phyloP scores from a whole-genome alignment of 2,888 invertebrate genomes.

The Drosophila meridionalis region DNA sequence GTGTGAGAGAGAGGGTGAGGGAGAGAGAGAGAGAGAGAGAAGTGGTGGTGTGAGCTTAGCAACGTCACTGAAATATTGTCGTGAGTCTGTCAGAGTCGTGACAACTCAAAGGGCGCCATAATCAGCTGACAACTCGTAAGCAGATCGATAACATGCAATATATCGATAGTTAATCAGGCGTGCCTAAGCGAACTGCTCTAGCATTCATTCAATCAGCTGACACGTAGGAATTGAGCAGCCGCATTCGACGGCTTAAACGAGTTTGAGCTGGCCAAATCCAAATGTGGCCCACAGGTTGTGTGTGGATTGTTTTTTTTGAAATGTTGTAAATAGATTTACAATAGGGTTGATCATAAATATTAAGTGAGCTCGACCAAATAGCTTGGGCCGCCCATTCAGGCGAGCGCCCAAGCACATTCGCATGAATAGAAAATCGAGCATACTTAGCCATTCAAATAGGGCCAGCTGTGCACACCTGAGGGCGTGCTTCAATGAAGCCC shows the following conservation, averaged over 20 bases:
- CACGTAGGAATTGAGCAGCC: neutral
- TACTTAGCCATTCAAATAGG: constrained; percentile 38
- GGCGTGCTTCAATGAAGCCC: constrained; percentile 5
- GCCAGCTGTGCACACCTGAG: constrained; percentile 47
- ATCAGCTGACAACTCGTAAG: neutral
- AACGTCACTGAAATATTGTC: neutral
- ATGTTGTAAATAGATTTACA: constrained; percentile 72
- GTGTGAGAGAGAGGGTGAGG: neutral
- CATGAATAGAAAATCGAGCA: constrained; percentile 36
- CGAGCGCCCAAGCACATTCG: constrained; percentile 7
- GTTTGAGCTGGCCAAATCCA: neutral
- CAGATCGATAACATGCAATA: constrained; percentile 1
- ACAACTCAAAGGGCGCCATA: neutral
- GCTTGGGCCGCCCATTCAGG: constrained; percentile 30
- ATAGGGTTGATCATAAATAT: constrained; percentile 72
- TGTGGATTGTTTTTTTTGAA: constrained; percentile 14
- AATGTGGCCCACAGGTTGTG: neutral
- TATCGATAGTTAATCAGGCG: constrained; percentile 16
- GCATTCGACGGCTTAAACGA: constrained; percentile 10
- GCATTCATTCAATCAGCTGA: neutral
- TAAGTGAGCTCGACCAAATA: constrained; percentile 55
- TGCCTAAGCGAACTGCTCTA: constrained; percentile 1
- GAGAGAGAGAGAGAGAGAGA: neutral
- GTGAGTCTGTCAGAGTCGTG: neutral
- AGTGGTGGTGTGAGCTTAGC: neutral